Evolutionary conservation across 1,140 invertebrate genomes (phyloP).

Genomic region (Conus ventricosus): DNA sequence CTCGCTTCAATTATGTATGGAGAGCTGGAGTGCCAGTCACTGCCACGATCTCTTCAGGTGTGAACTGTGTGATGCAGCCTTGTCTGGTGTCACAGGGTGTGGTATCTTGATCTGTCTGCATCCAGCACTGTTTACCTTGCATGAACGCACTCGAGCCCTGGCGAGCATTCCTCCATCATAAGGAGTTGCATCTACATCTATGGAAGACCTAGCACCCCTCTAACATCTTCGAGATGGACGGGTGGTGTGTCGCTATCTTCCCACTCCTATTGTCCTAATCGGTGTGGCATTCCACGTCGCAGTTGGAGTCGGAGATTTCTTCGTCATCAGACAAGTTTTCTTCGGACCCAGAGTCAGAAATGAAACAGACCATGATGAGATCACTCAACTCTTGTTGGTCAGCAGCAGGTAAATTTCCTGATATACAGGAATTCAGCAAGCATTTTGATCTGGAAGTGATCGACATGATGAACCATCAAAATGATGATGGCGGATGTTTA

Average conservation of each 20-base stretch:
- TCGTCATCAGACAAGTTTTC: background rate
- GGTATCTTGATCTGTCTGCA: too few relatives aligned
- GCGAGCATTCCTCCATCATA: background rate
- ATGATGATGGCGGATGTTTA: too few relatives aligned
- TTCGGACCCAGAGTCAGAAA: background rate
- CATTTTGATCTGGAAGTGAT: background rate
- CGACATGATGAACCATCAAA: background rate
- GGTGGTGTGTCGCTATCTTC: background rate
- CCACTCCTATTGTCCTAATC: background rate
- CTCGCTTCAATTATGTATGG: too few relatives aligned
- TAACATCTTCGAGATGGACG: background rate
- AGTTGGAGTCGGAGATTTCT: background rate
- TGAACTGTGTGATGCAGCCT: too few relatives aligned
- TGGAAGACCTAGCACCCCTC: background rate
- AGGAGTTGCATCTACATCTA: background rate
- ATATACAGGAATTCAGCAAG: background rate
- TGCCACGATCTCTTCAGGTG: too few relatives aligned
- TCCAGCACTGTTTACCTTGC: background rate
- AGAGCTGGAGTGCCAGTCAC: too few relatives aligned
- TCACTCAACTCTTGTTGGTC: constrained; percentile 7
- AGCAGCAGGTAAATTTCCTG: background rate
- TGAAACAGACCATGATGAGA: background rate
- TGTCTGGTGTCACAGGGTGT: too few relatives aligned
- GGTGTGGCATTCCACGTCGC: background rate
- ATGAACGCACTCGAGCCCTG: background rate